Evolutionary conservation across 2,113 vertebrate species (phyloP).

Genomic region (rabbit (Oryctolagus cuniculus)): DNA sequence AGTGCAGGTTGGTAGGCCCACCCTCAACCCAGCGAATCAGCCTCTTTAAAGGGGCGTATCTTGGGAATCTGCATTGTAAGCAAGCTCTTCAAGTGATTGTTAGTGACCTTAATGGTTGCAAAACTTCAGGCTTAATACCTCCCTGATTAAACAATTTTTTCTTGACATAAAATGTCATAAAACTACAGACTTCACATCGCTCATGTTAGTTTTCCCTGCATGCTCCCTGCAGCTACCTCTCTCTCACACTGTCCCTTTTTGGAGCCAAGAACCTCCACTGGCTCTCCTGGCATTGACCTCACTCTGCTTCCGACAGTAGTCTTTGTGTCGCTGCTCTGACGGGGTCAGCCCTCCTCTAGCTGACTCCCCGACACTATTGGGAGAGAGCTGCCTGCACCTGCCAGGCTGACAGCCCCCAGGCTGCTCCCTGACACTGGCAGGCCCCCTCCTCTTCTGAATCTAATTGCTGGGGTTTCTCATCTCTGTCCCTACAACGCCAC

Average conservation of each 20-base stretch:
- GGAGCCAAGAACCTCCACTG: background rate
- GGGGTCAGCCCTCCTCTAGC: background rate
- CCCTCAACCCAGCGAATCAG: background rate
- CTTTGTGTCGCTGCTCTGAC: background rate
- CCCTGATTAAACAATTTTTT: too few species aligned
- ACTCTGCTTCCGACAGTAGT: background rate
- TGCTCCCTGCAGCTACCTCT: background rate
- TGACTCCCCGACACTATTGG: background rate
- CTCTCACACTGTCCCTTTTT: background rate
- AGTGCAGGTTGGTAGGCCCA: background rate
- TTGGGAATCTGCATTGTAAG: conserved; percentile 4
- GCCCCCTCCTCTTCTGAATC: background rate
- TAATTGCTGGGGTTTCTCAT: background rate
- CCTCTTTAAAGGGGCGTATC: background rate
- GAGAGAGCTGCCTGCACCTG: background rate
- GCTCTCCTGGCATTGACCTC: background rate
- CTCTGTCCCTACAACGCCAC: background rate
- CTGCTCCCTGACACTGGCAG: background rate
- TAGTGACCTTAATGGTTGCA: background rate
- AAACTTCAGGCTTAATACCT: too few species aligned
- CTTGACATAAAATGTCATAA: background rate
- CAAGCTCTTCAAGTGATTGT: background rate
- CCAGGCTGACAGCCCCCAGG: background rate
- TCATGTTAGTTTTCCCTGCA: background rate
- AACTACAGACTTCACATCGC: background rate